A percentile compares a stretch with the other conserved stretches of the same genome.
phyloP scores from a whole-genome alignment of 2,888 invertebrate species.

The Epistrophe eligans region DNA sequence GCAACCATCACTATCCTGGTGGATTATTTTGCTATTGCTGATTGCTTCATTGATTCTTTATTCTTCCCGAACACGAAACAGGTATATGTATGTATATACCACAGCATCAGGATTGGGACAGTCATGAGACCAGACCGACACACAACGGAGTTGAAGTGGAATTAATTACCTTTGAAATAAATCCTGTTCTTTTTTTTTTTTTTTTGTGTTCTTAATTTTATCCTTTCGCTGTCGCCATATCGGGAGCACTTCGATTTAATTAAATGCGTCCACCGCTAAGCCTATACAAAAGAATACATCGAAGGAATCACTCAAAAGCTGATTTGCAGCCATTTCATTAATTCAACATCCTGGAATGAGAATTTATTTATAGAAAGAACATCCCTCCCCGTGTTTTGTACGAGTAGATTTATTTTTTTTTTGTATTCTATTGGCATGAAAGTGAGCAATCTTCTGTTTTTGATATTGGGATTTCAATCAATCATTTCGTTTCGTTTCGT shows the following conservation, averaged over 20 bases:
- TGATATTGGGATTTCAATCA: slow-evolving; percentile 38
- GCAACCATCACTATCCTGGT: slow-evolving; percentile 13
- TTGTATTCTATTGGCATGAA: slow-evolving; percentile 1
- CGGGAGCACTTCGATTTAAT: slow-evolving; percentile 61
- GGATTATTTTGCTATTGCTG: slow-evolving; percentile 36
- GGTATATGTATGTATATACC: not conserved
- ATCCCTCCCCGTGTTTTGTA: not conserved
- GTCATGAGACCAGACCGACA: not conserved
- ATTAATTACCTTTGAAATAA: slow-evolving; percentile 64
- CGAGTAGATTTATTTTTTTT: not conserved
- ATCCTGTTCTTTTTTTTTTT: slow-evolving; percentile 29
- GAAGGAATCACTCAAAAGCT: slow-evolving; percentile 50
- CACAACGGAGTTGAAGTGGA: slow-evolving; percentile 33
- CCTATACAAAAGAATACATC: slow-evolving; percentile 27
- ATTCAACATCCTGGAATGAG: slow-evolving; percentile 26
- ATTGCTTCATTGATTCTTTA: slow-evolving; percentile 42
- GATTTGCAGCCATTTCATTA: slow-evolving; percentile 23
- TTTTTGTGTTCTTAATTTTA: not conserved
- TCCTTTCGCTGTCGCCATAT: slow-evolving; percentile 20
- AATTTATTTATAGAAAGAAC: slow-evolving; percentile 6
- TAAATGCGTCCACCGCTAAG: slow-evolving; percentile 50
- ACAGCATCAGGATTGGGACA: not conserved
- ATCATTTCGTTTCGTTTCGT: slow-evolving; percentile 33
- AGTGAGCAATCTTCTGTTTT: slow-evolving; percentile 15
- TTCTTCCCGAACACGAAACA: slow-evolving; percentile 19